Percentiles rank a stretch among this genome's conserved stretches.
phyloP scores from a whole-genome alignment of 2,888 invertebrate species.

The Eurois occulta region DNA sequence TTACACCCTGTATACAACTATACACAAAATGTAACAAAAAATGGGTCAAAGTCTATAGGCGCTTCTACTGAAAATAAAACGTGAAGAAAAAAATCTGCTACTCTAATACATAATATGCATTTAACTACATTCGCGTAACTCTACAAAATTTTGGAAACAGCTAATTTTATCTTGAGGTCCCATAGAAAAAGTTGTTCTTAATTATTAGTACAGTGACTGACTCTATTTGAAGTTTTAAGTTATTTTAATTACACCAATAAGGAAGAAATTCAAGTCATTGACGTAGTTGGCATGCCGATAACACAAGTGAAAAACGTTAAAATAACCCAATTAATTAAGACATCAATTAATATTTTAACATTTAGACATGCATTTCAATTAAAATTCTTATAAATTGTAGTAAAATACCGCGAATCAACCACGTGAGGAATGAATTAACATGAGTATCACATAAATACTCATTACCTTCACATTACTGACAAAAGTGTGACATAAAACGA shows the following conservation, averaged over 20 bases:
- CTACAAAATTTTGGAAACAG: not conserved
- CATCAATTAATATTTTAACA: not conserved
- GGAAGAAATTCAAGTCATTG: not conserved
- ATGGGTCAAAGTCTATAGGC: not conserved
- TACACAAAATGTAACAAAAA: too few relatives aligned
- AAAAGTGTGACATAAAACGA: conserved; percentile 17
- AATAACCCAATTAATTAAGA: not conserved
- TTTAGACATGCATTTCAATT: not conserved
- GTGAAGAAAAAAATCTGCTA: not conserved
- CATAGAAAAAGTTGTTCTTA: not conserved
- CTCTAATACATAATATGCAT: too few relatives aligned
- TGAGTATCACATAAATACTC: conserved; percentile 21
- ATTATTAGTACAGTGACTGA: not conserved
- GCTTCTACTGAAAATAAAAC: not conserved
- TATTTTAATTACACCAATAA: not conserved
- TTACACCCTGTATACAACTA: not conserved
- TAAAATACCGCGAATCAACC: not conserved
- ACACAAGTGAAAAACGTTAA: not conserved
- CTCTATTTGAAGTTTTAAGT: not conserved
- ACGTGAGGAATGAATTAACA: conserved; percentile 8
- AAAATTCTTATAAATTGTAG: not conserved
- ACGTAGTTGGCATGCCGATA: not conserved
- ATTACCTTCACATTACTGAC: not conserved
- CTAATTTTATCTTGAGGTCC: not conserved
- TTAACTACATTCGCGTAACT: not conserved